phyloP scores from a whole-genome alignment of 2,113 vertebrate species.

The Rousettus leschenaultii region DNA sequence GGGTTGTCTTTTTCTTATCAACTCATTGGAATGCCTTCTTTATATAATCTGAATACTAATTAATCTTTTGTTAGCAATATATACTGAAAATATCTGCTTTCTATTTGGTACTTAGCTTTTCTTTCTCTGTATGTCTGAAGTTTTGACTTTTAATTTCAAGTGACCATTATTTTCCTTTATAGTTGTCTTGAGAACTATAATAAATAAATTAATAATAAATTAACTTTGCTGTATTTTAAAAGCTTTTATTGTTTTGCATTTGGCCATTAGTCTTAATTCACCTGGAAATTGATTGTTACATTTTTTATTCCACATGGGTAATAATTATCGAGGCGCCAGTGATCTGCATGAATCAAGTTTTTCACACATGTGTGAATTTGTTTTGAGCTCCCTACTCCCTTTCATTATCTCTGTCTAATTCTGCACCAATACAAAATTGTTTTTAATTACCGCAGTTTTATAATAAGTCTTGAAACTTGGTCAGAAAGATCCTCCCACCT shows the following conservation, averaged over 20 bases:
- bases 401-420: not conserved
- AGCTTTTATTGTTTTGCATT: not conserved
- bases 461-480: not conserved
- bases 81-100: not conserved
- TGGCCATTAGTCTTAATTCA: not conserved
- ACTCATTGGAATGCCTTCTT: not conserved
- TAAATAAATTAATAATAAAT: too few relatives aligned
- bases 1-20: not conserved
- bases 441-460: not conserved
- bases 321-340: not conserved
- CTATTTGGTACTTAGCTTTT: not conserved
- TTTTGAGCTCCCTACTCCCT: not conserved
- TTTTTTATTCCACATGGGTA: not conserved
- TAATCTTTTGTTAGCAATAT: not conserved
- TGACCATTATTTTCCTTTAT: not conserved
- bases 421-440: not conserved
- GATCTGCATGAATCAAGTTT: not conserved
- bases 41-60: not conserved
- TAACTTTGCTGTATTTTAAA: not conserved
- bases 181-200: not conserved
- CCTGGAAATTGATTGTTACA: not conserved
- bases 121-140: not conserved
- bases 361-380: not conserved
- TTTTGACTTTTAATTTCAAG: conserved; percentile 23
- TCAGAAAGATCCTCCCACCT: not conserved